phyloP scores from a whole-genome alignment of 2,113 vertebrate genomes.

The Okapia johnstoni region DNA sequence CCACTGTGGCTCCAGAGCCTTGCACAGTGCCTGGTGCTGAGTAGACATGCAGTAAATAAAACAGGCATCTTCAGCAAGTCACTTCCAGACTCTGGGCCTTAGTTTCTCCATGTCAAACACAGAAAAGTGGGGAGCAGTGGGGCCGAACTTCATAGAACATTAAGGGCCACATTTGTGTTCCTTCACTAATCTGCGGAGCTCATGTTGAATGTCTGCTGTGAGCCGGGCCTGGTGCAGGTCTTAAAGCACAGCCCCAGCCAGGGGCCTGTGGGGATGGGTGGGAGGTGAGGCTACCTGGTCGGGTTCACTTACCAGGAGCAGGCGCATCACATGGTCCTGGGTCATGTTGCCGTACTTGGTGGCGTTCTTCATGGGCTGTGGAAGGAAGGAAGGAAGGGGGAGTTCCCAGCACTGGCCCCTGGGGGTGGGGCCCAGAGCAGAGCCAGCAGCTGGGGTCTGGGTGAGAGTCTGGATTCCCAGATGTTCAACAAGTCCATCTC shows the following conservation, averaged over 20 bases:
- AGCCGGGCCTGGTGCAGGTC: accelerated
- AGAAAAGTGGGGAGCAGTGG: neutral
- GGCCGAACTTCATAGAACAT: no score
- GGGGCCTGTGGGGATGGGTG: no score
- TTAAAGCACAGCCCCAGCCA: accelerated
- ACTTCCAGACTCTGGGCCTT: neutral
- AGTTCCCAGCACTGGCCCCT: neutral
- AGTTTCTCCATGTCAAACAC: neutral
- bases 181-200: accelerated
- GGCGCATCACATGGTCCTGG: constrained; percentile 85
- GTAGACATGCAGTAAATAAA: neutral
- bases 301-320: constrained; percentile 83
- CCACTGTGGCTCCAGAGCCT: neutral
- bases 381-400: neutral
- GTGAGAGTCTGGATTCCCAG: neutral
- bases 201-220: accelerated
- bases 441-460: neutral
- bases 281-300: accelerated
- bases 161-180: neutral
- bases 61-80: neutral
- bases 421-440: neutral
- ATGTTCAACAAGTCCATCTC: neutral
- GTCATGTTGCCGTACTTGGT: constrained; percentile 78
- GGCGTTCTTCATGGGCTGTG: constrained; percentile 58
- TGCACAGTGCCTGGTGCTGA: neutral